Percentiles rank a stretch among this genome's conserved stretches.
Evolutionary conservation across 1,140 invertebrate species (phyloP).

Genomic region (Brachionus koreanus): DNA sequence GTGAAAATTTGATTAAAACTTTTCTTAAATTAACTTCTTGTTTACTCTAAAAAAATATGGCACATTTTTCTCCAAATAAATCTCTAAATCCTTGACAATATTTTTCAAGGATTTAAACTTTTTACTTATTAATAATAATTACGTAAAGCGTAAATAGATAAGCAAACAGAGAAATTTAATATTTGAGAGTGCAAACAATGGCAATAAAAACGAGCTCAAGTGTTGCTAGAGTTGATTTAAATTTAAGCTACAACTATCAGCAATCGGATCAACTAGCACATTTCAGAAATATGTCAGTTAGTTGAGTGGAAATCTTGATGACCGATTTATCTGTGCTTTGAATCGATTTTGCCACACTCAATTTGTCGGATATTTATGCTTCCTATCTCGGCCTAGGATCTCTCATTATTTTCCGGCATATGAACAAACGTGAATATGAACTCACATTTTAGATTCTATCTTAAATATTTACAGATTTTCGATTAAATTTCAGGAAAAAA

Average conservation of each 20-base stretch:
- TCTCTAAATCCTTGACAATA: neutral
- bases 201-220: neutral
- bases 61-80: neutral
- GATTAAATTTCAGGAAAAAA: constrained; percentile 17
- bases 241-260: neutral
- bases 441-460: constrained; percentile 5
- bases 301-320: neutral
- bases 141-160: constrained; percentile 19
- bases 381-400: neutral
- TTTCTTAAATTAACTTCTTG: neutral
- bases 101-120: constrained; percentile 15
- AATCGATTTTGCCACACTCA: neutral
- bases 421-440: constrained; percentile 17
- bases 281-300: constrained; percentile 22
- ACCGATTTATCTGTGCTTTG: neutral
- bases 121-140: neutral
- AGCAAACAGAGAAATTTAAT: neutral
- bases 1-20: constrained; percentile 14
- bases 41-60: neutral
- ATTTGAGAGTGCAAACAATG: neutral
- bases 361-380: constrained; percentile 21
- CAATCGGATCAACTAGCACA: neutral
- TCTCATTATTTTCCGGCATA: constrained; percentile 10
- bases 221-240: neutral
- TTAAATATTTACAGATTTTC: constrained; percentile 25